These are phyloP conservation scores for Stenolophus ochropezus DNA, from an alignment of 2,888 invertebrate species.

Conservation along the genomic window DNA sequence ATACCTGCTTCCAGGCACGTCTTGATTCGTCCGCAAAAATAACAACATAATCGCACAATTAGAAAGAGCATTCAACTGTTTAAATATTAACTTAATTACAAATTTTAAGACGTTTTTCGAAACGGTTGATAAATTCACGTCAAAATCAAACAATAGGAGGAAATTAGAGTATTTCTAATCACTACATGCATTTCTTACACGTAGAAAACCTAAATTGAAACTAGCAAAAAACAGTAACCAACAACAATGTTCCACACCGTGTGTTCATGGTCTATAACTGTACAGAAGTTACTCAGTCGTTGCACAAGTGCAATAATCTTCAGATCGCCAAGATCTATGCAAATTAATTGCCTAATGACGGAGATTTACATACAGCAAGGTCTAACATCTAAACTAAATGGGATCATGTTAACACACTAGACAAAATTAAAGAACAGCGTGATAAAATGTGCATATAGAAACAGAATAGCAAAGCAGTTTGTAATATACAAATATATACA, in stretches of 20 bases:
- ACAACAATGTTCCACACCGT: slow-evolving; percentile 32
- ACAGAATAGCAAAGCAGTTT: slow-evolving; percentile 56
- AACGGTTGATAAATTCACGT: not conserved
- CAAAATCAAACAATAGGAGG: slow-evolving; percentile 36
- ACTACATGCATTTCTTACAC: slow-evolving; percentile 41
- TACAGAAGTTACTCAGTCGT: slow-evolving; percentile 37
- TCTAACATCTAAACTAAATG: not conserved
- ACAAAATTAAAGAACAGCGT: slow-evolving; percentile 51
- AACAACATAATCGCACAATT: slow-evolving; percentile 17
- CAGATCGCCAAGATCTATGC: slow-evolving; percentile 54
- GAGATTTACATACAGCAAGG: slow-evolving; percentile 42
- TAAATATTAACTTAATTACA: not conserved
- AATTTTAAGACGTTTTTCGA: slow-evolving; percentile 10
- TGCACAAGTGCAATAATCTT: slow-evolving; percentile 57
- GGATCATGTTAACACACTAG: slow-evolving; percentile 32
- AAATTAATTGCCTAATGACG: slow-evolving; percentile 57
- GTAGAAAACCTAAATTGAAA: slow-evolving; percentile 32
- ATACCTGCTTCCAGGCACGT: slow-evolving; percentile 24
- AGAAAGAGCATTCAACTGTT: slow-evolving; percentile 43
- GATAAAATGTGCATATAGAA: slow-evolving; percentile 57
- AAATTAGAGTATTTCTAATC: slow-evolving; percentile 20
- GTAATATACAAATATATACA: slow-evolving; percentile 53
- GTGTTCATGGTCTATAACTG: slow-evolving; percentile 21
- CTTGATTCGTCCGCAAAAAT: slow-evolving; percentile 34
- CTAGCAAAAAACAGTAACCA: slow-evolving; percentile 53